A percentile compares a stretch with the other conserved stretches of the same genome.
phyloP scores from a whole-genome alignment of 2,797 vertebrate genomes.

The Phoxinus dragarum region DNA sequence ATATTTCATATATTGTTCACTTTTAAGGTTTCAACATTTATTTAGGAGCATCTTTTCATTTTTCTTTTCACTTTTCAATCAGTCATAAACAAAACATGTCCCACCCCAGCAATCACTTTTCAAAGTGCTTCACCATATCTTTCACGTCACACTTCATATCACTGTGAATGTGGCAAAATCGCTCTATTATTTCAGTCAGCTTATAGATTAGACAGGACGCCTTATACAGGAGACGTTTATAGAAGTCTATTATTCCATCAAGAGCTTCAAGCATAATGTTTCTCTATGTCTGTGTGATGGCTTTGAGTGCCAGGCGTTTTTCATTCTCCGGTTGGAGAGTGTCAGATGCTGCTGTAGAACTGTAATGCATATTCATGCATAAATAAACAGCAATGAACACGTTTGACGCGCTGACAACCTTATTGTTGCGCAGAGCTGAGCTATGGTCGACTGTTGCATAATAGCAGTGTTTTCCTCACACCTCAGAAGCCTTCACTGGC shows the following conservation, averaged over 20 bases:
- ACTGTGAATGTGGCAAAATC: slow-evolving; percentile 23
- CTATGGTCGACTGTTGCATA: slow-evolving; percentile 54
- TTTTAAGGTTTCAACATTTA: no score
- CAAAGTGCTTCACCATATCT: neutral
- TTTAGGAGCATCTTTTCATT: neutral
- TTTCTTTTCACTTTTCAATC: neutral
- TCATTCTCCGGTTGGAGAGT: slow-evolving; percentile 27
- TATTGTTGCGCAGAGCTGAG: slow-evolving; percentile 45
- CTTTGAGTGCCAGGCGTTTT: slow-evolving; percentile 37
- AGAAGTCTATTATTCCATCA: slow-evolving; percentile 48
- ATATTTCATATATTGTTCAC: neutral
- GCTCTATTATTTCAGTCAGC: slow-evolving; percentile 49
- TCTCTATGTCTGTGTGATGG: slow-evolving; percentile 37
- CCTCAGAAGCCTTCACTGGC: slow-evolving; percentile 36
- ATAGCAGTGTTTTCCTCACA: slow-evolving; percentile 34
- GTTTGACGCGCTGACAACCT: slow-evolving; percentile 49
- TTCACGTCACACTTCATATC: slow-evolving; percentile 26
- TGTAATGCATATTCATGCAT: slow-evolving; percentile 56
- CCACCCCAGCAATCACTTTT: slow-evolving; percentile 5
- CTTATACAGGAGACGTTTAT: slow-evolving; percentile 45
- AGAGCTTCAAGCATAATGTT: slow-evolving; percentile 44
- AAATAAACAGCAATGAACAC: slow-evolving; percentile 60
- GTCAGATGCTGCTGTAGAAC: slow-evolving; percentile 46
- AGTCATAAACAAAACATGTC: neutral
- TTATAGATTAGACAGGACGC: slow-evolving; percentile 24